Evolutionary conservation across 2,797 vertebrate species (phyloP).

Genomic region (Rallus crepitans): DNA sequence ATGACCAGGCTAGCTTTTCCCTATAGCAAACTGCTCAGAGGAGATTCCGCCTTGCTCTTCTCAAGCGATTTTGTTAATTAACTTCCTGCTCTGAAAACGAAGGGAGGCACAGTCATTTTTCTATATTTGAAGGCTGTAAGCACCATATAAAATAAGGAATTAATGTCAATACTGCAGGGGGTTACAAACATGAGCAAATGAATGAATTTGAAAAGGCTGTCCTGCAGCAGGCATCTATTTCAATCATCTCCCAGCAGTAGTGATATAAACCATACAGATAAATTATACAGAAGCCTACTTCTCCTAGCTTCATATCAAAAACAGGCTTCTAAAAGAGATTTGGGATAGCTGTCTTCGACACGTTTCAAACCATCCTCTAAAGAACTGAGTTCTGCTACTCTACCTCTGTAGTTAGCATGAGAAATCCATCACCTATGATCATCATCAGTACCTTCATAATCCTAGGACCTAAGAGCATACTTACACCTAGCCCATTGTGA

Average conservation of each 20-base stretch:
- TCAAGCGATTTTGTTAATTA: conserved; percentile 21
- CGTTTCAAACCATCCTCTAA: neutral
- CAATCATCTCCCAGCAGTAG: neutral
- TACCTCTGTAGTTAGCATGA: neutral
- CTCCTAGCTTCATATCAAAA: neutral
- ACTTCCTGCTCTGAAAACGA: neutral
- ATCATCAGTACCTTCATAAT: neutral
- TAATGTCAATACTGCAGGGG: neutral
- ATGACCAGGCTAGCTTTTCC: neutral
- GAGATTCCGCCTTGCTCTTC: neutral
- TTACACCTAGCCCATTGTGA: neutral
- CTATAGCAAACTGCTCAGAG: neutral
- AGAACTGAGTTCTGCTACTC: neutral
- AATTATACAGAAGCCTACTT: neutral
- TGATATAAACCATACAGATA: neutral
- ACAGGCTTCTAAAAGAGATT: neutral
- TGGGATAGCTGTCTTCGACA: neutral
- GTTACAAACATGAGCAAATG: neutral
- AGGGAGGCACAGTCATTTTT: neutral
- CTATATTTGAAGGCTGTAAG: neutral
- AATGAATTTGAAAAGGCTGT: neutral
- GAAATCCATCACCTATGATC: accelerated
- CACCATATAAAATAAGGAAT: neutral
- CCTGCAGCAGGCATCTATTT: accelerated
- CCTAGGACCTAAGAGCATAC: neutral